Base-by-base conservation (phyloP, 2,888 invertebrate genomes). In the Halocaridina rubra region DNA sequence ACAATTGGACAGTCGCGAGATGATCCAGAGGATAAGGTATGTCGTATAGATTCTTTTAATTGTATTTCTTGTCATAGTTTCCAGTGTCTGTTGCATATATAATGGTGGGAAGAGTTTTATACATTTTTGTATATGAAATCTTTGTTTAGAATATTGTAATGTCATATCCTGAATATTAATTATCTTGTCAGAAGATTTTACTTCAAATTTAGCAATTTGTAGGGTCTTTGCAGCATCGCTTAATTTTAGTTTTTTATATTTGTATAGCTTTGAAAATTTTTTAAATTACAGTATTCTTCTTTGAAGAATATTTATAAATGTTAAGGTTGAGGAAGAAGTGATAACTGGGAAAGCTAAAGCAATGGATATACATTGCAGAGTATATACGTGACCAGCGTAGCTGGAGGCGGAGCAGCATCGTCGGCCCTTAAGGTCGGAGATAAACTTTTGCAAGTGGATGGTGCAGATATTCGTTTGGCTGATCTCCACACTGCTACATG, bases 21-120 rank as follows among this genome's bases (percentile, higher is more conserved):
- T 10, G 84, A 84, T 19, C 84, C 86, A 13, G 86, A 86, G 29
- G 86, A 86, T 57, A 84, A 86, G 84, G 86, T 86, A 32, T 72
- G 84, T 24, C n/a, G 13, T 69, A 5, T 10, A n/a, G 30, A 3
- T 71, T 71, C 32, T 27, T 69, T 22, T 5, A 13, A 32, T n/a
- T 13, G 16, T 32, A 30, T 71, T 30, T 4, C 0, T 16, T 29
- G 29, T 5, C 64, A 8, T 16, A 27, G 10, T 30, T 19, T 19
- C n/a, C 10, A 29, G 10, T 13, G 10, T 10, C 46, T 13, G 46
- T 46, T 13, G 4, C 67, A 27, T 67, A 5, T 10, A 24, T 10
- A 16, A 10, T 10, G 22, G 7, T 59, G 59, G 59, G 1, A 59
- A 16, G 10, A 59, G 59, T 7, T 59, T 16, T 22, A 5, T 7